Evolutionary conservation across 2,797 vertebrate genomes (phyloP).

Genomic region (Ptychobarbus kaznakovi): DNA sequence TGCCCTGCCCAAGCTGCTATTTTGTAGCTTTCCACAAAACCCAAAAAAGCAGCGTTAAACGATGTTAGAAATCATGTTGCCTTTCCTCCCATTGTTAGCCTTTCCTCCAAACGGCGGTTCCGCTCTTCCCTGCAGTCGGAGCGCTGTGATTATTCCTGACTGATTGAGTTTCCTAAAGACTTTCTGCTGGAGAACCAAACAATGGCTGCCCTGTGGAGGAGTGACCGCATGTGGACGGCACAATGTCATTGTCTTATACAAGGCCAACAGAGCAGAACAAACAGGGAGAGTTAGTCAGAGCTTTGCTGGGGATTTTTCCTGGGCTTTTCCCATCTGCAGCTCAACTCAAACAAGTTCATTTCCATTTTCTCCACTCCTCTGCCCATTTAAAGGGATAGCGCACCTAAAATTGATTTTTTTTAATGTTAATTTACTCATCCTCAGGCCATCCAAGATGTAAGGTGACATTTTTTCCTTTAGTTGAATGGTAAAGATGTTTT

Average conservation of each 20-base stretch:
- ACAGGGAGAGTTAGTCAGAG: constrained; percentile 62
- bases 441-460: not conserved
- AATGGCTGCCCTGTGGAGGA: constrained; percentile 76
- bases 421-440: not conserved
- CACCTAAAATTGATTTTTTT: not conserved
- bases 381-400: not conserved
- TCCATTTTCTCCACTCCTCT: not conserved
- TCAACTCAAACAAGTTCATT: not conserved
- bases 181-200: constrained; percentile 59
- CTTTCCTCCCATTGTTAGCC: constrained; percentile 82
- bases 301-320: constrained; percentile 31
- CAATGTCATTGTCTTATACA: constrained; percentile 69
- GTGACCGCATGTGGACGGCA: constrained; percentile 71
- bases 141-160: constrained; percentile 74
- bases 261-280: constrained; percentile 70
- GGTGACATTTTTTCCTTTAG: not conserved
- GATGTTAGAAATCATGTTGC: constrained; percentile 63
- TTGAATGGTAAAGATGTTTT: not conserved
- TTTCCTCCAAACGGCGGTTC: constrained; percentile 76
- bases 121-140: constrained; percentile 72
- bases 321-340: constrained; percentile 9
- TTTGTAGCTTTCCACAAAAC: constrained; percentile 62
- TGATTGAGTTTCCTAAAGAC: constrained; percentile 71
- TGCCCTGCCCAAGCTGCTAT: constrained; percentile 42
- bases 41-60: constrained; percentile 62